These are phyloP conservation scores for Frankliniella fusca DNA, from an alignment of 2,888 invertebrate species.

Conservation along the genomic window DNA sequence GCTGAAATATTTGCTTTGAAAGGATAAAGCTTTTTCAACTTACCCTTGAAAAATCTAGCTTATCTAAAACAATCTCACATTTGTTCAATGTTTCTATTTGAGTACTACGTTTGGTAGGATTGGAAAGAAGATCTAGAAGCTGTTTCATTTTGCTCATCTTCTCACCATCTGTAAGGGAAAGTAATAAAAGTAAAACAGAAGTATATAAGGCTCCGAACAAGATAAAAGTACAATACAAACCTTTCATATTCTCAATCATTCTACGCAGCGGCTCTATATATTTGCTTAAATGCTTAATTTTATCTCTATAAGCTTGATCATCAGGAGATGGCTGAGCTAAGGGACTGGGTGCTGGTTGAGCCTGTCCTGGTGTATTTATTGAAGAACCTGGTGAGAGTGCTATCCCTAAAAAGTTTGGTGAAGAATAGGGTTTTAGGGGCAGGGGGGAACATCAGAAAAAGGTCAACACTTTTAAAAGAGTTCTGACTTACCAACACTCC, in stretches of 20 bases:
- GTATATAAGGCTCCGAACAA: constrained; percentile 29
- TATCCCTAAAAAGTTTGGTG: constrained; percentile 48
- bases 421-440: constrained; percentile 17
- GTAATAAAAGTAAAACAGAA: constrained; percentile 24
- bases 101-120: constrained; percentile 82
- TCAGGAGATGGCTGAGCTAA: constrained; percentile 54
- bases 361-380: constrained; percentile 69
- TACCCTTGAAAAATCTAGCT: constrained; percentile 68
- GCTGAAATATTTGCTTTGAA: constrained; percentile 12
- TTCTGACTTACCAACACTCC: constrained; percentile 47
- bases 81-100: constrained; percentile 85
- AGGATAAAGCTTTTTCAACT: constrained; percentile 33
- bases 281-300: constrained; percentile 86
- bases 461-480: constrained; percentile 33
- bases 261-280: constrained; percentile 88
- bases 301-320: constrained; percentile 88
- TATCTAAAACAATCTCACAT: constrained; percentile 89
- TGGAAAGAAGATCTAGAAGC: constrained; percentile 82
- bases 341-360: constrained; percentile 59
- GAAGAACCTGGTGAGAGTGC: constrained; percentile 79
- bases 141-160: constrained; percentile 94
- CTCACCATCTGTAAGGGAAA: constrained; percentile 65
- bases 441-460: constrained; percentile 28
- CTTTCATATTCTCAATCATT: constrained; percentile 65
- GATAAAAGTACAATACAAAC: constrained; percentile 16